Conservation (phyloP, 2,113 vertebrate genomes). For the Rhinoptilus africanus region DNA sequence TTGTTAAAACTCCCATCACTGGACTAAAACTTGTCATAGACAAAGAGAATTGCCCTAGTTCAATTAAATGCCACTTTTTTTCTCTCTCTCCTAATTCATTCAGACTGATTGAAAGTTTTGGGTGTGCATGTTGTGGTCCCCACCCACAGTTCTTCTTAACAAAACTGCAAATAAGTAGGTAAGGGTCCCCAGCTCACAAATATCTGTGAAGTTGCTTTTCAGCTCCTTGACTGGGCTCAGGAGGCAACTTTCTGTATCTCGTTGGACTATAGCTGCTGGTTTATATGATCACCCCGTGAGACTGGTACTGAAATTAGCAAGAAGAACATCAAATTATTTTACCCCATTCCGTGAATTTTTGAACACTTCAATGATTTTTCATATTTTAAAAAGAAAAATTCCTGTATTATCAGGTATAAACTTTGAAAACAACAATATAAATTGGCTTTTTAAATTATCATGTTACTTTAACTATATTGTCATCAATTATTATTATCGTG, state of each 20-base stretch:
- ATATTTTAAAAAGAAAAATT: neutral
- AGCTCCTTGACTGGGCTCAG: neutral
- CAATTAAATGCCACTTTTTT: neutral
- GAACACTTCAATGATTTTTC: neutral
- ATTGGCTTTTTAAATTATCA: neutral
- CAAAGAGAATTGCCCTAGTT: neutral
- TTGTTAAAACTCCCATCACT: neutral
- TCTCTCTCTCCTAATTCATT: neutral
- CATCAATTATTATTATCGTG: neutral
- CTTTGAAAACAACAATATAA: neutral
- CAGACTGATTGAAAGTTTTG: neutral
- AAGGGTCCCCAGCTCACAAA: neutral
- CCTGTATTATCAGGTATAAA: neutral
- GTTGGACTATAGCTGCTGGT: neutral
- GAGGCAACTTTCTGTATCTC: neutral
- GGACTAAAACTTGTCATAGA: neutral
- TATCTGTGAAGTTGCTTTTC: conserved; percentile 32
- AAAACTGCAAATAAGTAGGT: neutral
- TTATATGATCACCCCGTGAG: neutral
- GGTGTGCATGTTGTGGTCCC: neutral
- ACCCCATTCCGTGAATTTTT: neutral
- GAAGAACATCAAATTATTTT: conserved; percentile 23
- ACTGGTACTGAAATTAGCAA: neutral
- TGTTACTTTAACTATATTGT: neutral
- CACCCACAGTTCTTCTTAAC: neutral